Percentiles rank a stretch among this genome's conserved stretches.
These are phyloP conservation scores for Leptobrachium ailaonicum DNA, from an alignment of 2,113 vertebrate genomes.

Conservation along the genomic window DNA sequence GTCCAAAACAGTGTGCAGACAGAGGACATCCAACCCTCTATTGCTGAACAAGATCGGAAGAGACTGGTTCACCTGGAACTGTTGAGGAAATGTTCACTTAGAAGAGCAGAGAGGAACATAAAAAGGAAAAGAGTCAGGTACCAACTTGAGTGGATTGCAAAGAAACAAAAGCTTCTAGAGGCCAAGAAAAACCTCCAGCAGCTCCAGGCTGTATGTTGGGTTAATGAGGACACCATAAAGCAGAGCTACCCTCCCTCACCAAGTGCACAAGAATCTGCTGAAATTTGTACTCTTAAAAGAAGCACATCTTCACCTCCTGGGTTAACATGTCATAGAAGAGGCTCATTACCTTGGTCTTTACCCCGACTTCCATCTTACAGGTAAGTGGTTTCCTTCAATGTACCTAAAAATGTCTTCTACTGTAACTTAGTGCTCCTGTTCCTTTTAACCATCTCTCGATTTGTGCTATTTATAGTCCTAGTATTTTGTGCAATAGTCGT, in stretches of 20 bases:
- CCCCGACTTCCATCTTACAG: slow-evolving; percentile 69
- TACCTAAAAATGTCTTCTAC: no score
- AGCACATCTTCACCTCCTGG: slow-evolving; percentile 41
- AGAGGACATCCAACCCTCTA: slow-evolving; percentile 43
- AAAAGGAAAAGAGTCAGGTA: slow-evolving; percentile 74
- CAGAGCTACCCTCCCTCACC: slow-evolving; percentile 49
- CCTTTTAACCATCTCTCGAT: no score
- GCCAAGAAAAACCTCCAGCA: slow-evolving; percentile 80
- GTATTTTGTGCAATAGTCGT: no score
- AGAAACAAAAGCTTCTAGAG: slow-evolving; percentile 82
- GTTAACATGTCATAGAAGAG: slow-evolving; percentile 56
- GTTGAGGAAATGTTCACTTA: slow-evolving; percentile 69
- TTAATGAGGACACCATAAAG: slow-evolving; percentile 60
- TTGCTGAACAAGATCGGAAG: slow-evolving; percentile 70
- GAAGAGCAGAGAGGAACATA: slow-evolving; percentile 72
- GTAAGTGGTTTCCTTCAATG: slow-evolving; percentile 52
- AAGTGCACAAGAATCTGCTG: slow-evolving; percentile 4
- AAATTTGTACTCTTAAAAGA: slow-evolving; percentile 28
- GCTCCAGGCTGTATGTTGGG: slow-evolving; percentile 68
- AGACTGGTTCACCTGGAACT: slow-evolving; percentile 77
- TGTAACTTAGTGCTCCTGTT: no score
- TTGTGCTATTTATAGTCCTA: no score
- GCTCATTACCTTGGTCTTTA: slow-evolving; percentile 70
- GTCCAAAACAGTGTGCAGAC: slow-evolving; percentile 54
- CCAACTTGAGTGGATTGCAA: slow-evolving; percentile 82